Evolutionary conservation across 2,888 invertebrate genomes (phyloP), one percentile per base, ranked within the genome.

Genomic region (Mycogona germanica): DNA sequence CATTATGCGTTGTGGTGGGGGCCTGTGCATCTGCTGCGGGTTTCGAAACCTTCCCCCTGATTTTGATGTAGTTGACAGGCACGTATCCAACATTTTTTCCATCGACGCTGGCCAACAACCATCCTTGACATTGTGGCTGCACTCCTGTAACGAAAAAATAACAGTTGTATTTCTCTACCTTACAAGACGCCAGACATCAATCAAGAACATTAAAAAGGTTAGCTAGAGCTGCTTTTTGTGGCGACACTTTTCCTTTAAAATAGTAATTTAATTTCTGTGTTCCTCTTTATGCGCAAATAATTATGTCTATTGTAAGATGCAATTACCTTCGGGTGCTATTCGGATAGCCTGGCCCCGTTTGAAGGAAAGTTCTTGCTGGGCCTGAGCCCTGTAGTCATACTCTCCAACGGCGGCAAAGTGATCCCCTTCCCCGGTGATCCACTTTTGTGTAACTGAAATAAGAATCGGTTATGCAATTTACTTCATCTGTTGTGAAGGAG

Each of bases 321-420:
- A 14, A 35, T 51, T 58, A 71, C 70, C 69, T 66, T 73, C 72
- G 1, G 95, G 93, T 0, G 95, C 95, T 9, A 96, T 72, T 53
- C 79, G 75, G 5, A 96, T 70, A 32, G 78, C 76, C 64, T 92
- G 87, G 59, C 88, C 87, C 51, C 78, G 75, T 59, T 75, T 73
- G 64, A 96, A 77, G 58, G 80, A 79, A 29, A 96, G 68, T 70
- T 96, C 96, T 57, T 83, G 79, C 0, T 78, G 76, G 14, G 76
- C 76, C 38, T 66, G 63, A 1, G 77, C 74, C 1, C 82, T 83
- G 71, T 89, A 95, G 66, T 84, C 80, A 69, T 82, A 84, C 17
- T 80, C 73, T 2, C 82, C 85, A 51, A 65, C 62, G 7, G 70
- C 73, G 7, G 69, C 64, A 64, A 72, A 75, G 64, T 75, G 75